Conservation (phyloP, 2,113 vertebrate genomes). For the Ceyx margarethae region DNA sequence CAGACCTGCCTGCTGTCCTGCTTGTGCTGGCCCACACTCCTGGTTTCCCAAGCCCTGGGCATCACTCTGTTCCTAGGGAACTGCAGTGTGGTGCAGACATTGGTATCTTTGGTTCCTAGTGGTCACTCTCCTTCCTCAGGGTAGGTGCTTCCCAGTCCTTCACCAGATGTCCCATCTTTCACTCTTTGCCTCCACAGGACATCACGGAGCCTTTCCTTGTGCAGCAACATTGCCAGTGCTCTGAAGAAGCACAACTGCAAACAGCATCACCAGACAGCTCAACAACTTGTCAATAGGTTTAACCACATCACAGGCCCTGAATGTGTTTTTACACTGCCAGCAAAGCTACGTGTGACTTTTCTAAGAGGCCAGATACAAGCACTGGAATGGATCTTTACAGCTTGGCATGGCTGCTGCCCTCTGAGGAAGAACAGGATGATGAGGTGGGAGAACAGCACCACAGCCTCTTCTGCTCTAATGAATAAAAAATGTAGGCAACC, state of each 20-base stretch:
- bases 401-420: slow-evolving; percentile 53
- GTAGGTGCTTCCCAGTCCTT: background rate
- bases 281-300: background rate
- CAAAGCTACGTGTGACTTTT: background rate
- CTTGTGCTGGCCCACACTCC: background rate
- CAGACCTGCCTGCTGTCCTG: background rate
- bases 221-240: background rate
- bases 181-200: background rate
- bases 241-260: background rate
- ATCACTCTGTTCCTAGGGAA: background rate
- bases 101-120: background rate
- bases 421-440: slow-evolving; percentile 53
- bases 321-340: background rate
- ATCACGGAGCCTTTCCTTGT: background rate
- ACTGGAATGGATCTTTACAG: slow-evolving; percentile 56
- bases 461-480: slow-evolving; percentile 52
- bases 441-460: slow-evolving; percentile 62
- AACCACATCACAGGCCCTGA: background rate
- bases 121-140: background rate
- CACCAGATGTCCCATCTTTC: background rate
- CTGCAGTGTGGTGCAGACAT: background rate
- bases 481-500: slow-evolving; percentile 65
- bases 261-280: background rate
- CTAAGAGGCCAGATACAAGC: background rate
- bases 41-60: background rate